These are phyloP conservation scores for Teleiodes luculella DNA, from an alignment of 2,888 invertebrate species.

Conservation along the genomic window DNA sequence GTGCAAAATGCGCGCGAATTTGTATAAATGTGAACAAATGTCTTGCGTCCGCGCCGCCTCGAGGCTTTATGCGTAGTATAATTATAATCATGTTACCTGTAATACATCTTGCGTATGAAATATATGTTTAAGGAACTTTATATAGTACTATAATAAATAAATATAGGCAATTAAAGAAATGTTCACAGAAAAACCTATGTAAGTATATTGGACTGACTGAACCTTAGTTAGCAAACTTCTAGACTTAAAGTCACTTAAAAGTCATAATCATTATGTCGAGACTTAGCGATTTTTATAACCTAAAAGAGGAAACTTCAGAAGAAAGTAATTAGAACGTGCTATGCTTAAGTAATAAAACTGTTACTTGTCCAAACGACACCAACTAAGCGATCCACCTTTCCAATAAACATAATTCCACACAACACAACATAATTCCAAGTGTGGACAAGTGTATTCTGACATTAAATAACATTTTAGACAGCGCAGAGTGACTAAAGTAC, in stretches of 20 bases:
- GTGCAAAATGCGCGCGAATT: neutral
- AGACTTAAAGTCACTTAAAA: too few relatives aligned
- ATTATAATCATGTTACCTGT: constrained; percentile 4
- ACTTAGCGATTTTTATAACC: too few relatives aligned
- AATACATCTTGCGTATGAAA: neutral
- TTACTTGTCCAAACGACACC: neutral
- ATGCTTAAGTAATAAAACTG: too few relatives aligned
- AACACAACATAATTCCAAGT: constrained; percentile 13
- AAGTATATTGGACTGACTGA: too few relatives aligned
- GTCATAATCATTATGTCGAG: too few relatives aligned
- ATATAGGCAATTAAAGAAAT: too few relatives aligned
- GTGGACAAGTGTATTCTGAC: constrained; percentile 23
- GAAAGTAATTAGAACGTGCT: too few relatives aligned
- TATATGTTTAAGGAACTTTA: neutral
- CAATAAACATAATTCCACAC: constrained; percentile 4
- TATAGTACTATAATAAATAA: too few relatives aligned
- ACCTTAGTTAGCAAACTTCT: too few relatives aligned
- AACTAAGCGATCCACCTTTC: neutral
- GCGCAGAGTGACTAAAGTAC: constrained; percentile 21
- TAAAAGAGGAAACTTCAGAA: too few relatives aligned
- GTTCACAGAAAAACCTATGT: too few relatives aligned
- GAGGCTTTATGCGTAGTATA: constrained; percentile 7
- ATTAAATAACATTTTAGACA: constrained; percentile 25
- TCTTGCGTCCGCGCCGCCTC: constrained; percentile 4
- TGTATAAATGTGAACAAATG: constrained; percentile 16